These are phyloP conservation scores for Catharus ustulatus DNA, from an alignment of 2,797 vertebrate genomes.

Conservation along the genomic window DNA sequence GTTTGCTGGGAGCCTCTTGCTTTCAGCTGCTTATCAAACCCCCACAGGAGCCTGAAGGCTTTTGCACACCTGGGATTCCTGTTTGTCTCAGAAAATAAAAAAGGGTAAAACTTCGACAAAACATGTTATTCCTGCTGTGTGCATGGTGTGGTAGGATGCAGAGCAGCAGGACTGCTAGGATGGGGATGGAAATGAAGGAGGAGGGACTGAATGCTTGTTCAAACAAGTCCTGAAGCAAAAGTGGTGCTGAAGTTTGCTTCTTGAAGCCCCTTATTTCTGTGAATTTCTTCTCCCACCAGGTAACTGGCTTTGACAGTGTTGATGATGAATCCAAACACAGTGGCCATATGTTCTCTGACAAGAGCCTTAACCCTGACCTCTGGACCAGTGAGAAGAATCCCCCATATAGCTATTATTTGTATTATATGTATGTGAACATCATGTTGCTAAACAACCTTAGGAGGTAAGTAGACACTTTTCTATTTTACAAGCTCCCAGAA, in stretches of 20 bases:
- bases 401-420: constrained; percentile 95
- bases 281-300: constrained; percentile 72
- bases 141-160: background rate
- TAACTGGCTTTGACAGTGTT: constrained; percentile 97
- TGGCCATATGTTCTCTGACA: constrained; percentile 94
- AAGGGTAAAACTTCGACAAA: background rate
- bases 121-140: background rate
- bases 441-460: constrained; percentile 98
- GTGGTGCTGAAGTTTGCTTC: background rate
- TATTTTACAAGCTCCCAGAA: background rate
- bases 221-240: background rate
- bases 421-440: constrained; percentile 97
- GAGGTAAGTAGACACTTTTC: constrained; percentile 78
- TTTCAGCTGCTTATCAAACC: background rate
- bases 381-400: constrained; percentile 93
- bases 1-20: background rate
- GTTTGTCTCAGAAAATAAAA: background rate
- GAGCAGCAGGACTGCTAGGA: background rate
- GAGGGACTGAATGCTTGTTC: background rate
- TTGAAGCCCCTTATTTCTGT: background rate
- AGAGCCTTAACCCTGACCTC: constrained; percentile 90
- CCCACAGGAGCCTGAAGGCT: background rate
- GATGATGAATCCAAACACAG: constrained; percentile 98
- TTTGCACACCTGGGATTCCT: background rate
- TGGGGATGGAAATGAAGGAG: background rate